Conservation (phyloP, 1,140 invertebrate species). For the Eumeta japonica region DNA sequence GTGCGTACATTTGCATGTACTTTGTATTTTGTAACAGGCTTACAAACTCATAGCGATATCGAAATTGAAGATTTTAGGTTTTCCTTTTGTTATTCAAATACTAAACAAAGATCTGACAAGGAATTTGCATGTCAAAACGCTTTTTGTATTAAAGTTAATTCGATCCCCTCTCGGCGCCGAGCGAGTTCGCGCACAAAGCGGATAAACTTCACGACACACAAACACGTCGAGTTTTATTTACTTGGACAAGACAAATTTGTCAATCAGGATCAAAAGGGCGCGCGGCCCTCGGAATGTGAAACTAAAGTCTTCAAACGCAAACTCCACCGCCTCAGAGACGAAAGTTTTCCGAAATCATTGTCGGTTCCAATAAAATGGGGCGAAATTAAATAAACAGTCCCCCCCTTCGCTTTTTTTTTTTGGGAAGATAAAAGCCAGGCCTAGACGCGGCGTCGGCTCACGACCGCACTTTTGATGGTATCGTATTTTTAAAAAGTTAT, state of each 20-base stretch:
- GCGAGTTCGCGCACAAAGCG: too few species aligned
- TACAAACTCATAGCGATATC: too few species aligned
- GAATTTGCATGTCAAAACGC: too few species aligned
- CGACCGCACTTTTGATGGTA: constrained; percentile 48
- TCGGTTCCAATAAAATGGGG: constrained; percentile 48
- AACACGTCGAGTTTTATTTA: constrained; percentile 44
- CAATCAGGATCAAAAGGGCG: constrained; percentile 48
- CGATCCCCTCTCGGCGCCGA: too few species aligned
- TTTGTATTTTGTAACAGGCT: too few species aligned
- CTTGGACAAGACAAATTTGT: constrained; percentile 40
- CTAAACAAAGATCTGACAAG: too few species aligned
- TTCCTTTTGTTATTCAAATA: too few species aligned
- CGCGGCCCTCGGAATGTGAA: constrained; percentile 14
- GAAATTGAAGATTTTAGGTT: too few species aligned
- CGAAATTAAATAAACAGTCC: constrained; percentile 53
- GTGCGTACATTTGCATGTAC: too few species aligned
- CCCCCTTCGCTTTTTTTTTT: too few species aligned
- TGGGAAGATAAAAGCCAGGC: constrained; percentile 40
- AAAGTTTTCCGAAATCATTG: constrained; percentile 47
- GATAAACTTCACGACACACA: too few species aligned
- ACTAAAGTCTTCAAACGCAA: constrained; percentile 22
- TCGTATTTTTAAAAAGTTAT: constrained; percentile 49
- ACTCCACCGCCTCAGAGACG: constrained; percentile 22
- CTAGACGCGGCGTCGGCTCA: constrained; percentile 37
- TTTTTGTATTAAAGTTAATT: too few species aligned